Evolutionary conservation across 1,140 invertebrate genomes (phyloP).

Genomic region (Lamellibrachia luymesi): DNA sequence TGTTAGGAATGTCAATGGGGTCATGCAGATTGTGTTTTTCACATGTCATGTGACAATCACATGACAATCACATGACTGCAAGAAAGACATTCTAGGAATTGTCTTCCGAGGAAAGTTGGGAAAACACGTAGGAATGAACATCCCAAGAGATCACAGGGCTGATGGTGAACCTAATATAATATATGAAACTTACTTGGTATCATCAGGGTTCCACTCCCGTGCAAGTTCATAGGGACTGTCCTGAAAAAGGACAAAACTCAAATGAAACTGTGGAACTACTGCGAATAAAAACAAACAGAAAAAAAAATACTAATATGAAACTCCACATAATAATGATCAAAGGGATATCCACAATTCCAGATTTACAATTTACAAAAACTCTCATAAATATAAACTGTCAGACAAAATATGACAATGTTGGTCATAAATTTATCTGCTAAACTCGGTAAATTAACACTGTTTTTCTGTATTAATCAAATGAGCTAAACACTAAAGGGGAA

Average conservation of each 20-base stretch:
- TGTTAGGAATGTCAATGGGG: background rate
- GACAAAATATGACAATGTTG: too few species aligned
- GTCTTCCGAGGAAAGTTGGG: background rate
- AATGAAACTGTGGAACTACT: background rate
- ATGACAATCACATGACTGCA: background rate
- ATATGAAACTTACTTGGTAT: slow-evolving; percentile 46
- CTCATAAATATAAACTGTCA: too few species aligned
- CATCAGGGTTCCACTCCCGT: slow-evolving; percentile 49
- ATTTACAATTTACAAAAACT: too few species aligned
- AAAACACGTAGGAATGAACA: background rate
- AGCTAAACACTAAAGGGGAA: too few species aligned
- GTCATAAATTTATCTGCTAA: too few species aligned
- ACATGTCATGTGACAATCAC: background rate
- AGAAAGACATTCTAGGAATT: background rate
- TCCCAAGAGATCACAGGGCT: too few species aligned
- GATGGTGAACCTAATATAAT: background rate
- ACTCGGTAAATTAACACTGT: background rate
- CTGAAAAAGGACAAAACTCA: slow-evolving; percentile 36
- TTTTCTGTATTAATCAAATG: background rate
- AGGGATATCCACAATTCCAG: too few species aligned
- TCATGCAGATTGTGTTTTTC: background rate
- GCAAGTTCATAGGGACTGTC: slow-evolving; percentile 56
- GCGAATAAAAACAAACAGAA: too few species aligned
- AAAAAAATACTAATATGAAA: too few species aligned
- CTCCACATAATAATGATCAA: too few species aligned